phyloP scores from a whole-genome alignment of 2,113 vertebrate genomes.

The Smithornis capensis region DNA sequence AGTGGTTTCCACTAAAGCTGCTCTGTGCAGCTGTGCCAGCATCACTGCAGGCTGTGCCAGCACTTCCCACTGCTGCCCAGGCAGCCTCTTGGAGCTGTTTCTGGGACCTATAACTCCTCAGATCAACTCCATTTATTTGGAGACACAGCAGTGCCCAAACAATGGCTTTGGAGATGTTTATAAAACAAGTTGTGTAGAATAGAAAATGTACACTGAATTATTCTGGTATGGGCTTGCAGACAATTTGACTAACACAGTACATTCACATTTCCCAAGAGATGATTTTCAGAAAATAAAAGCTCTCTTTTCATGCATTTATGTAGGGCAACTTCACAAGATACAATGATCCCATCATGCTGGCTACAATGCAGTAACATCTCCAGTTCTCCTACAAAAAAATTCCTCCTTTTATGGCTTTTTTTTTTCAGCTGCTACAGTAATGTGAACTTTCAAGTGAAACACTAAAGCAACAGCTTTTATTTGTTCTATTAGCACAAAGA shows the following conservation, averaged over 20 bases:
- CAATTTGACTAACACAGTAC: background rate
- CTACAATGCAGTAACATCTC: background rate
- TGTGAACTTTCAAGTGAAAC: background rate
- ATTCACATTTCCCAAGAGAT: background rate
- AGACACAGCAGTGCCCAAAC: background rate
- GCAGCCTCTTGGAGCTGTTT: background rate
- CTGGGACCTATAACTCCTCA: background rate
- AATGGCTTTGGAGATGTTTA: background rate
- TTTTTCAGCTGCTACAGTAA: background rate
- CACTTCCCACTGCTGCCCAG: background rate
- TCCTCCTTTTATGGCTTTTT: background rate
- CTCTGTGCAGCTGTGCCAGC: fast-evolving
- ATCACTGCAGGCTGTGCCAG: background rate
- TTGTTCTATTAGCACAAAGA: background rate
- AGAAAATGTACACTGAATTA: background rate
- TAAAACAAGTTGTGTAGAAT: background rate
- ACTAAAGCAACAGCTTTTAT: background rate
- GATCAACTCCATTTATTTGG: fast-evolving
- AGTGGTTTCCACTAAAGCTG: background rate
- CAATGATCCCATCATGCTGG: background rate
- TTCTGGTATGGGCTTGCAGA: background rate
- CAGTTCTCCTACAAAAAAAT: background rate
- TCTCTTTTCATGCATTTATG: background rate
- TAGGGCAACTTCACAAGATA: background rate
- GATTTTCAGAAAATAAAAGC: background rate